Base-by-base conservation (phyloP, 2,888 invertebrate genomes). In the Rambutsinella grinnellia region DNA sequence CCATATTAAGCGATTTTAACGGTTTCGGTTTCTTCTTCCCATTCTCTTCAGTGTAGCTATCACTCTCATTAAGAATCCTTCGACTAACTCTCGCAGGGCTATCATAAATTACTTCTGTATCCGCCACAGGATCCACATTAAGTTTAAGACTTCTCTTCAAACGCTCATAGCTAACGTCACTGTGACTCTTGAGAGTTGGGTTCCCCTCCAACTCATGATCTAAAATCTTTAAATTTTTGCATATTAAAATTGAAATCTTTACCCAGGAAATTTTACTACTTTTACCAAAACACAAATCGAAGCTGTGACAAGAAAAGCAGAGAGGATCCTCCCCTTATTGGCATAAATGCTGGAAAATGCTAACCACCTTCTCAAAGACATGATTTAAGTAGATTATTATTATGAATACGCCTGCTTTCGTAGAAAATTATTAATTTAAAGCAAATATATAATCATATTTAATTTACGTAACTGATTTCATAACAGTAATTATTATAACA, bases 1-100 rank as follows among this genome's bases (percentile, higher is more conserved):
- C 28, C 13, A 15, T 24, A 19, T 78, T 75, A 17, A 78, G 24
- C 3, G 0, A 6, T 28, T 78, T 78, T 15, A 66, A 21, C 6
- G 69, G 46, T 0, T 26, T n/a, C 6, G 58, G 26, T 23, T 23
- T 15, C 44, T 66, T 74, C 23, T 27, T 27, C 5, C 72, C 72
- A 15, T 60, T 24, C 0, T 24, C 28, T 19, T 66, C 66, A 8
- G 23, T 24, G 26, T 17, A 54, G 26, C 76, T 51, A 5, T 63
- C 69, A 10, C 6, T 51, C 17, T 56, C 63, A 26, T 58, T 57
- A 3, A 78, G 8, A 19, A 78, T 63, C 10, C 47, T 27, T n/a
- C 78, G 21, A 2, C 60, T 27, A 15, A 51, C 8, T 5, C 72
- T n/a, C n/a, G n/a, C n/a, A n/a, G n/a, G n/a, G n/a, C n/a, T n/a